A percentile compares a stretch with the other conserved stretches of the same genome.
Conservation (phyloP, 2,888 invertebrate species). For the Agrochola litura region DNA sequence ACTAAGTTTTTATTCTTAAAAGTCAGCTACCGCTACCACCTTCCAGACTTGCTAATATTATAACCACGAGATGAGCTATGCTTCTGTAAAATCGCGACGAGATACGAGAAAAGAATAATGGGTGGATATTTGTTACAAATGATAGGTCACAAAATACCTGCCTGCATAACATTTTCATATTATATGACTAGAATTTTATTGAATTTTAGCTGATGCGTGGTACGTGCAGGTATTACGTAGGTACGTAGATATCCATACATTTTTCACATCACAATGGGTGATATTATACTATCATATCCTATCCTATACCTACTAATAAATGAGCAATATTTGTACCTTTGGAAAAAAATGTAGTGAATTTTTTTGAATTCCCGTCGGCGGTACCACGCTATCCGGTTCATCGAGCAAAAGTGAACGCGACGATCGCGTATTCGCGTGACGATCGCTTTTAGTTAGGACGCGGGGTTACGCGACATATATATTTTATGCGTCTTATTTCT, state of each 20-base stretch:
- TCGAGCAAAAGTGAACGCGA: no score
- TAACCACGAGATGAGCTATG: not conserved
- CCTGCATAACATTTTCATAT: not conserved
- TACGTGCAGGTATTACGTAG: not conserved
- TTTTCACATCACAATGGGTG: not conserved
- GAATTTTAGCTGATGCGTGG: not conserved
- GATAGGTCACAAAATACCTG: not conserved
- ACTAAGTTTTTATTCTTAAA: not conserved
- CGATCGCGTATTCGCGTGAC: no score
- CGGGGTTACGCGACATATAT: no score
- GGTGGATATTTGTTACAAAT: constrained; percentile 1
- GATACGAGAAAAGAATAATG: not conserved
- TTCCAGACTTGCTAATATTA: not conserved
- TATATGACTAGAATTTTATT: not conserved
- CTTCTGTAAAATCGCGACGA: not conserved
- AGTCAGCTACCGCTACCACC: not conserved
- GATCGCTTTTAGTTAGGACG: no score
- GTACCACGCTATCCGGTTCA: no score
- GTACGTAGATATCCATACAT: not conserved
- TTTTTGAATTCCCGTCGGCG: no score
- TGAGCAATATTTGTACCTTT: no score
- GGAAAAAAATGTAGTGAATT: no score
- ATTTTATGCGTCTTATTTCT: no score
- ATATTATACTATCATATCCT: not conserved
- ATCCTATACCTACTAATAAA: no score